These are phyloP conservation scores for Hemibagrus wyckioides DNA, from an alignment of 2,113 vertebrate genomes.

Conservation along the genomic window DNA sequence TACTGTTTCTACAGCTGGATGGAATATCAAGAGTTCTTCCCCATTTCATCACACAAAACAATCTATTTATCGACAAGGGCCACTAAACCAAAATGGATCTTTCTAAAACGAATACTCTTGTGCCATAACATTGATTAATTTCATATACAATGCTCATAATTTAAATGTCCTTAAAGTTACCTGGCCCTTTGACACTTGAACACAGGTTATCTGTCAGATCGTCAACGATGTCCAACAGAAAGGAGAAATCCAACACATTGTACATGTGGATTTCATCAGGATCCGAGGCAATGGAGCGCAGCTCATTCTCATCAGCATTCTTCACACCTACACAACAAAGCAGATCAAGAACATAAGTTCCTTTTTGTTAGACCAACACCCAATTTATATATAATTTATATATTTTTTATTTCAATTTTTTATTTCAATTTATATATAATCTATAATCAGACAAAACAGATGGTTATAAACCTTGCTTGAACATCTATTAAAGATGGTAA, in stretches of 20 bases:
- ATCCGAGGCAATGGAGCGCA: constrained; percentile 90
- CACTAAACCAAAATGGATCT: neutral
- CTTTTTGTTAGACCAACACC: neutral
- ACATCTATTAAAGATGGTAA: neutral
- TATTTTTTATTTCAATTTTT: too few relatives aligned
- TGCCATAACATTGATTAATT: constrained; percentile 15
- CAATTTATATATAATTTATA: neutral
- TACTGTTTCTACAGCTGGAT: constrained; percentile 16
- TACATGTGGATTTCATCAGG: constrained; percentile 91
- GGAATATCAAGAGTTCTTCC: neutral
- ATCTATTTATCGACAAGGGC: neutral
- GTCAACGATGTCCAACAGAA: constrained; percentile 87
- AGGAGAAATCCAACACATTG: constrained; percentile 94
- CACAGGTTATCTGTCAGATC: constrained; percentile 87
- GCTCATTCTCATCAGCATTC: constrained; percentile 93
- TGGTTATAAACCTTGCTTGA: neutral
- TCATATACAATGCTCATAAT: neutral
- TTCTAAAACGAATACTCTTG: neutral
- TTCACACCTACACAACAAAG: constrained; percentile 84
- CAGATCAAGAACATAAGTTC: neutral
- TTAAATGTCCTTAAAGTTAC: constrained; percentile 64
- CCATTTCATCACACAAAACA: neutral
- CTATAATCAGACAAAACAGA: constrained; percentile 4
- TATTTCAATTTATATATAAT: too few relatives aligned
- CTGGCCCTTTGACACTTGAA: constrained; percentile 95